These are phyloP conservation scores for Tenodera sinensis DNA, from an alignment of 2,888 invertebrate genomes.

Conservation along the genomic window DNA sequence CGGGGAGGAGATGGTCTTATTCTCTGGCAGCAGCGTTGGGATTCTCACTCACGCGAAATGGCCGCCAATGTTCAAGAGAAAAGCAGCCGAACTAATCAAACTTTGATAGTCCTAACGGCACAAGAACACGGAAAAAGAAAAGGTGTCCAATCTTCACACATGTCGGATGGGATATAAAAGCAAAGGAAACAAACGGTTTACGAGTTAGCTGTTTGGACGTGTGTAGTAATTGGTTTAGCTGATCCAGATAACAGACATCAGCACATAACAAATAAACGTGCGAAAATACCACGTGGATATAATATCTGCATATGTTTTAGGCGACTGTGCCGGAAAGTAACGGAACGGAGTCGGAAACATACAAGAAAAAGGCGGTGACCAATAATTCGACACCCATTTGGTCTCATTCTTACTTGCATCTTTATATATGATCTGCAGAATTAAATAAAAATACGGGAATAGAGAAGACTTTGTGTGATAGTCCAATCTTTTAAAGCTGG, in stretches of 20 bases:
- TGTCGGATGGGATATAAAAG: constrained; percentile 22
- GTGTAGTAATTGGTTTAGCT: constrained; percentile 26
- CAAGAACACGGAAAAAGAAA: not conserved
- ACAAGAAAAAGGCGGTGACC: too few species aligned
- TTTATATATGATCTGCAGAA: too few species aligned
- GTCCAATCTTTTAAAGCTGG: too few species aligned
- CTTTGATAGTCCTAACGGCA: constrained; percentile 33
- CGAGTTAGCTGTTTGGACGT: constrained; percentile 22
- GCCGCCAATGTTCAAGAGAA: constrained; percentile 11
- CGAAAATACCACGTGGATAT: too few species aligned
- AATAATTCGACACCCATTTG: too few species aligned
- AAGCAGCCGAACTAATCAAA: constrained; percentile 33
- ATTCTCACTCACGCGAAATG: constrained; percentile 5
- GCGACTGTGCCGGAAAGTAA: too few species aligned
- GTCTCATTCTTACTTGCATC: too few species aligned
- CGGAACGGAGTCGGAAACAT: too few species aligned
- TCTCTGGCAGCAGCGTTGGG: constrained; percentile 14
- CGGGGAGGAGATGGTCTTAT: constrained; percentile 12
- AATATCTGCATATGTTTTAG: too few species aligned
- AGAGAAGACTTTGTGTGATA: too few species aligned
- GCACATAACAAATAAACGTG: not conserved
- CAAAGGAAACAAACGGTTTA: constrained; percentile 30
- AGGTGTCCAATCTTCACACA: constrained; percentile 30
- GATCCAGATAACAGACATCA: constrained; percentile 17
- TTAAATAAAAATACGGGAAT: too few species aligned